phyloP scores from a whole-genome alignment of 2,888 invertebrate species.

The Athalia circularis region DNA sequence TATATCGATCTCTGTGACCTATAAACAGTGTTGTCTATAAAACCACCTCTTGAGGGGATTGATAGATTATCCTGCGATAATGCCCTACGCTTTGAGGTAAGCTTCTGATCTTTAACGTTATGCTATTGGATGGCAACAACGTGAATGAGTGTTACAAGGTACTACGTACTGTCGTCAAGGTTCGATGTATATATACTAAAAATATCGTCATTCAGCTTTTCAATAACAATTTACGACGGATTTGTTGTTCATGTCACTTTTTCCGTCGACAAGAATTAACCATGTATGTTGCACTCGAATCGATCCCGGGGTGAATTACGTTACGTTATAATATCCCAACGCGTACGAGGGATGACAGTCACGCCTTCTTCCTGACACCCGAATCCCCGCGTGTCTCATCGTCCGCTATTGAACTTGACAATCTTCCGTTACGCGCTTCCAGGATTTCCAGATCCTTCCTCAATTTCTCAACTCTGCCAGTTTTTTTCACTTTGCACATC shows the following conservation, averaged over 20 bases:
- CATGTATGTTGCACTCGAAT: conserved; percentile 8
- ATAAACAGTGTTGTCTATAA: too few relatives aligned
- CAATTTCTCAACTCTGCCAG: neutral
- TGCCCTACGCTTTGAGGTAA: neutral
- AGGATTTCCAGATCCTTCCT: conserved; percentile 1
- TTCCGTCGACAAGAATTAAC: conserved; percentile 39
- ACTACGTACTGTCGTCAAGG: too few relatives aligned
- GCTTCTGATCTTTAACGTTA: neutral
- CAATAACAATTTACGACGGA: neutral
- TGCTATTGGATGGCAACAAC: neutral
- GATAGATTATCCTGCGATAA: conserved; percentile 18
- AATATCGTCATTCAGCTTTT: neutral
- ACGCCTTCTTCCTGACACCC: conserved; percentile 34
- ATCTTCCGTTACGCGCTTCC: neutral
- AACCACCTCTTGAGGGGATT: conserved; percentile 18
- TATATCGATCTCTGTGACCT: conserved; percentile 37
- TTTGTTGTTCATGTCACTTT: conserved; percentile 19
- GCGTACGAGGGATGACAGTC: conserved; percentile 35
- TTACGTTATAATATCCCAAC: conserved; percentile 16
- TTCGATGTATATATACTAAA: conserved; percentile 5
- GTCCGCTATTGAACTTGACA: conserved; percentile 36
- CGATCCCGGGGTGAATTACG: conserved; percentile 18
- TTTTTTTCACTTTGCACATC: neutral
- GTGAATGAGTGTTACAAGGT: neutral
- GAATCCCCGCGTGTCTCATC: conserved; percentile 25